A percentile compares a stretch with the other conserved stretches of the same genome.
These are phyloP conservation scores for Poeciliopsis gracilis DNA, from an alignment of 2,797 vertebrate genomes.

Conservation along the genomic window DNA sequence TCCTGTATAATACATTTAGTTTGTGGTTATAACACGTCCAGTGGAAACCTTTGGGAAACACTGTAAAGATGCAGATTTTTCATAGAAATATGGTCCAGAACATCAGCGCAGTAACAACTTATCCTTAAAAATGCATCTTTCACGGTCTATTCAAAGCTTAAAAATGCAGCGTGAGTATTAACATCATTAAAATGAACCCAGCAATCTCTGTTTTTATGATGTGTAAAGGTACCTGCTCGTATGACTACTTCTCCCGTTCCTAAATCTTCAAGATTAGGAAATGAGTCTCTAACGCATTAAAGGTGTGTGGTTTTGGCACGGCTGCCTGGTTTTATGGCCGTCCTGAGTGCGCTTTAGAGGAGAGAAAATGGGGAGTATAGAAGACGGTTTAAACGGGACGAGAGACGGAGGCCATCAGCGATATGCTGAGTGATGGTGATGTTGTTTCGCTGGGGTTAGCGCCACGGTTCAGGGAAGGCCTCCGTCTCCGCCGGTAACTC, in stretches of 20 bases:
- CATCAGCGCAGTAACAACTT: conserved; percentile 8
- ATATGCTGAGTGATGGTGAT: conserved; percentile 47
- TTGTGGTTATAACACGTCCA: not conserved
- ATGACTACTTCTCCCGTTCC: conserved; percentile 20
- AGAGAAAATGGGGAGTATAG: conserved; percentile 31
- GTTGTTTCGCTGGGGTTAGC: conserved; percentile 52
- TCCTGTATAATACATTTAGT: not conserved
- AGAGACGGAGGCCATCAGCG: conserved; percentile 15
- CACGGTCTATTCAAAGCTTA: not conserved
- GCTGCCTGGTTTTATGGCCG: conserved; percentile 37
- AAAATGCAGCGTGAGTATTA: conserved; percentile 20
- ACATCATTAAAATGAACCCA: conserved; percentile 12
- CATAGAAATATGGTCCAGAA: not conserved
- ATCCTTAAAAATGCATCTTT: conserved; percentile 7
- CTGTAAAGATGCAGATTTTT: not conserved
- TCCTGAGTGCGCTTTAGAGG: conserved; percentile 25
- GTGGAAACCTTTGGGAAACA: not conserved
- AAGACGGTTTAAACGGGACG: conserved; percentile 19
- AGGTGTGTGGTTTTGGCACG: conserved; percentile 9
- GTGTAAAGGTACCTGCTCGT: conserved; percentile 23
- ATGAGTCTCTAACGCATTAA: conserved; percentile 9
- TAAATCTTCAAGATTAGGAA: conserved; percentile 13
- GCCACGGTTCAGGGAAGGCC: conserved; percentile 56
- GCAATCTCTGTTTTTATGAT: conserved; percentile 6
- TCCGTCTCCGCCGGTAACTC: conserved; percentile 50